Evolutionary conservation across 2,797 vertebrate genomes (phyloP), one percentile per base, ranked within the genome.

Genomic region (Artibeus jamaicensis): DNA sequence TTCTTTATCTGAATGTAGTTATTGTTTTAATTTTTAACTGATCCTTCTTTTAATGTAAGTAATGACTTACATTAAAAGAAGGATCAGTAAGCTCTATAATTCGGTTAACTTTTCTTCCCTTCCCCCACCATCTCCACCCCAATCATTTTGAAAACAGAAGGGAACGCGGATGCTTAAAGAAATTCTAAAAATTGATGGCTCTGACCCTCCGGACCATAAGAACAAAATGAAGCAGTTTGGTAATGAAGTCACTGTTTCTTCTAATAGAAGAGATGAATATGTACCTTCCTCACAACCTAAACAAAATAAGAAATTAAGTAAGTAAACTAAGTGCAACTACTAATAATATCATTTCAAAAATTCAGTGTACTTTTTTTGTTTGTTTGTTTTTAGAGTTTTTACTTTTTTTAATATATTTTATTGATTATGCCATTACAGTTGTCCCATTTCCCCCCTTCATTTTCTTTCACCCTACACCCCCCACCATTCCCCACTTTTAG

Each of bases 141-240:
- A 92, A 97, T 95, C 76, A 4, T 96, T 96, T 97, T 91, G 94
- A 94, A 97, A 99, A 96, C 97, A 99, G 99, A 99, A 99, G 98
- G 99, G 99, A 97, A 99, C 99, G 10, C 98, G 99, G 98, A 99
- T 99, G 98, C 98, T 99, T 44, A 99, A 99, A 98, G 99, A 99
- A 98, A 99, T 99, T 98, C 98, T 99, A 89, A 99, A 99, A 98
- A 99, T 99, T 77, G 99, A 99, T 97, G 95, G 98, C 59, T 97
- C 98, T 62, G 99, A 98, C 95, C 37, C 97, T 85, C 79, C 94
- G 97, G 99, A 98, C 93, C 97, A 96, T 53, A 98, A 97, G 74
- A 98, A 97, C 70, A 98, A 98, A 94, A 73, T 86, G 39, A 98
- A 98, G 76, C 97, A 84, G 12, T 98, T 92, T 98, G 74, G 97